Base-by-base conservation (phyloP, 2,888 invertebrate species). In the Trichacis sp. region DNA sequence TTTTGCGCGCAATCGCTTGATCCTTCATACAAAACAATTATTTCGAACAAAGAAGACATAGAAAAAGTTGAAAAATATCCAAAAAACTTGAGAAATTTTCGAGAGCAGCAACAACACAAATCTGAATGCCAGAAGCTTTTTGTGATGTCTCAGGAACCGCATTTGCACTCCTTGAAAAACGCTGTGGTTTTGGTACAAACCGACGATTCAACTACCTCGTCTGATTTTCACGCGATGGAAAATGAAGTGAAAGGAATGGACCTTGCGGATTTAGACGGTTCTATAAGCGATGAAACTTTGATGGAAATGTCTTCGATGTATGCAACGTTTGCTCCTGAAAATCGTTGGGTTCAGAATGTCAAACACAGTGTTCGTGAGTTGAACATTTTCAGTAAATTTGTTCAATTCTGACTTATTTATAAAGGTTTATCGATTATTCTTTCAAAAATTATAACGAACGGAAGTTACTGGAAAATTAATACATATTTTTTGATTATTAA, bases 301-400 rank as follows among this genome's bases (percentile, higher is more conserved):
- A 70, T 72, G 55, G 74, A 76, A 20, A 64, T 77, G 52, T 74
- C 78, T 0, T 77, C 77, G 0, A 70, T 76, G 11, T 79, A 75
- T 51, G 76, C 70, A 2, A 77, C 72, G 1, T 17, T 72, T 1
- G 12, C 69, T 1, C 64, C 73, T 19, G 3, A 54, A 54, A 20
- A 46, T 36, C 12, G 5, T 12, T 12, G 36, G 2, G 2, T 36
- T 4, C 2, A 36, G n/a, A 36, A 36, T 6, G 36, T 11, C 2
- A 40, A 40, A 11, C 20, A 46, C 12, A 46, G 12, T n/a, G n/a
- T 11, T 17, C 18, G 46, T 46, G 9, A 24, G 46, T 46, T 11
- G 8, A 3, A 3, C 18, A 6, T 2, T 40, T 3, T 14, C 17
- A 3, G 11, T 14, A 5, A 40, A 15, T 40, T 40, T 29, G 2